These are phyloP conservation scores for Psittacula echo DNA, from an alignment of 2,797 vertebrate species.

Conservation along the genomic window DNA sequence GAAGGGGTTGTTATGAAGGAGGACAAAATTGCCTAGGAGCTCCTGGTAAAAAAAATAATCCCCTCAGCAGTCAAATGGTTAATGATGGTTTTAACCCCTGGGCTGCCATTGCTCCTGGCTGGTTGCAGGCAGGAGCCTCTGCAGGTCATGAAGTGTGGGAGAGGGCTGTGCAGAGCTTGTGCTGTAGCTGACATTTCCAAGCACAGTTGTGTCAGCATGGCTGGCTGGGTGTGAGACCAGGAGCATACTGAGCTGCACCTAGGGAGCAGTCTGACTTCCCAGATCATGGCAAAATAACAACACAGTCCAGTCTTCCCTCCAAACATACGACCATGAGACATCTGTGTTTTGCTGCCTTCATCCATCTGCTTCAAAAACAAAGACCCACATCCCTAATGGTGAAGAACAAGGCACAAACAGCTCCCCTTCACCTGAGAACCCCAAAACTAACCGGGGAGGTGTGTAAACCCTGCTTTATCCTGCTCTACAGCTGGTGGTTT, in stretches of 20 bases:
- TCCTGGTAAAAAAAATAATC: neutral
- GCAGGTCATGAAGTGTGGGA: neutral
- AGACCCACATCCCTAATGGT: neutral
- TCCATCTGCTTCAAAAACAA: neutral
- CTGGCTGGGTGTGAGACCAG: neutral
- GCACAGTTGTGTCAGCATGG: neutral
- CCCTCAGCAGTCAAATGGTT: neutral
- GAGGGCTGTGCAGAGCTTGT: neutral
- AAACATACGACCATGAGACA: rapidly evolving
- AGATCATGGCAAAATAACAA: neutral
- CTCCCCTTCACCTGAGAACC: neutral
- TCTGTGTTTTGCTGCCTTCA: rapidly evolving
- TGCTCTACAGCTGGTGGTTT: neutral
- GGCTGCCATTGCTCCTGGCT: neutral
- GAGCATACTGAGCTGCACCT: neutral
- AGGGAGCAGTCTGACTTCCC: neutral
- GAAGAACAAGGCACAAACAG: neutral
- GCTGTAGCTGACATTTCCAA: neutral
- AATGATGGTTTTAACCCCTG: neutral
- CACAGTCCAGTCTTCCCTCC: neutral
- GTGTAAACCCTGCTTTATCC: neutral
- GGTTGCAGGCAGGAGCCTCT: neutral
- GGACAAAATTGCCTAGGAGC: neutral
- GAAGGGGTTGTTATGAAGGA: neutral
- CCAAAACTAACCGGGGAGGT: neutral